Base-by-base conservation (phyloP, 1,140 invertebrate genomes). In the Microvelia longipes region DNA sequence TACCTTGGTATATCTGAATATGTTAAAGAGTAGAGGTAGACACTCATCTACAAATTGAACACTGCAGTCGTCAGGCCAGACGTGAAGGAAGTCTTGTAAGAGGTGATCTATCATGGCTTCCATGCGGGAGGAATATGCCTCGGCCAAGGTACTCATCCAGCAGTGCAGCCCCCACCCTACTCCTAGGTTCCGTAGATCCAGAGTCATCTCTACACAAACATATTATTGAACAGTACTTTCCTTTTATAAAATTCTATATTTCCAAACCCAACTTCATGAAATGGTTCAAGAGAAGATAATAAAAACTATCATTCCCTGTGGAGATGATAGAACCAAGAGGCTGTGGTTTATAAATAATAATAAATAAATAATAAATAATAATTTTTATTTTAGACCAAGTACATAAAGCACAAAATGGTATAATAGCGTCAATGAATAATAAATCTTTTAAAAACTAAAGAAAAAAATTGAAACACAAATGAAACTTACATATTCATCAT, bases 141-240 rank as follows among this genome's bases (percentile, higher is more conserved):
- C 92, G 1, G 87, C 87, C 1, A 96, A 78, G n/a, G 91, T 92
- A 73, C 91, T 85, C 84, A 93, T 93, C 92, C 92, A 96, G 74
- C 90, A 92, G 76, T 94, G 91, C 15, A 94, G 77, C 0, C 90
- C 93, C 93, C 92, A 95, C 1, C 90, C 87, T 1, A 95, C 88
- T 28, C 91, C 90, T 68, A 93, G 78, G 66, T 89, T 87, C 62
- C 91, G 82, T 28, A 94, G 83, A 77, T 94, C 91, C 75, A 93
- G 82, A 0, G 91, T 92, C 71, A 93, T 91, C 77, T 93, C 91
- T 90, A 72, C 2, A 75, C n/a, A n/a, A n/a, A 75, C 61, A 66
- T 70, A 67, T 5, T 28, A 24, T 24, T n/a, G n/a, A n/a, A n/a
- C n/a, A n/a, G 19, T 27, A 1, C 28, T 27, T 66, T 11, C 2